Percentiles rank a stretch among this genome's conserved stretches.
Conservation (phyloP, 2,113 vertebrate species). For the Melanotaenia duboulayi region DNA sequence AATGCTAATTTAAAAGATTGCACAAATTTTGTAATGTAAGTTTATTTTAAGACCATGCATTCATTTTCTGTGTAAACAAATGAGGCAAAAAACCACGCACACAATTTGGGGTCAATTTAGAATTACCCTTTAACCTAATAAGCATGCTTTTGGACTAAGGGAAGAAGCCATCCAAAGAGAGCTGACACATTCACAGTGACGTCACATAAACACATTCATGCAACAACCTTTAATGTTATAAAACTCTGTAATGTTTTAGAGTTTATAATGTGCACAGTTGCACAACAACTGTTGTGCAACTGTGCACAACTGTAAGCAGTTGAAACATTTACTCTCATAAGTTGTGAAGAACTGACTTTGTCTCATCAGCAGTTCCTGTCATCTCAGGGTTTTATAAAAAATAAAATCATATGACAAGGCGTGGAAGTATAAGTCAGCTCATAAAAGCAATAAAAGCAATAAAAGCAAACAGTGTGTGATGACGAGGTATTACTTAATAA, state of each 20-base stretch:
- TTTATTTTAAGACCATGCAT: too few species aligned
- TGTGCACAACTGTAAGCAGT: too few species aligned
- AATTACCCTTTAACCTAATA: too few species aligned
- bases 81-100: too few species aligned
- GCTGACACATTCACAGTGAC: too few species aligned
- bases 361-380: background rate
- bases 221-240: slow-evolving; percentile 8
- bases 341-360: background rate
- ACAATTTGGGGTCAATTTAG: too few species aligned
- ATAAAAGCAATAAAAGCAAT: slow-evolving; percentile 72
- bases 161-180: too few species aligned
- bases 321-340: background rate
- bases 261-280: slow-evolving; percentile 28
- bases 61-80: too few species aligned
- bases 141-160: too few species aligned
- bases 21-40: too few species aligned
- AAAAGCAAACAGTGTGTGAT: background rate
- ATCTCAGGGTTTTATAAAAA: background rate
- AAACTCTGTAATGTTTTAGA: background rate
- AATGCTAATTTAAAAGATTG: too few species aligned
- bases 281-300: too few species aligned
- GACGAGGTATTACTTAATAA: slow-evolving; percentile 32
- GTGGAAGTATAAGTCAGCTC: slow-evolving; percentile 36
- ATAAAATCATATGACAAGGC: background rate
- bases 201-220: background rate